A percentile compares a stretch with the other conserved stretches of the same genome.
Conservation (phyloP, 2,888 invertebrate genomes). For the Eucera pruinosa region DNA sequence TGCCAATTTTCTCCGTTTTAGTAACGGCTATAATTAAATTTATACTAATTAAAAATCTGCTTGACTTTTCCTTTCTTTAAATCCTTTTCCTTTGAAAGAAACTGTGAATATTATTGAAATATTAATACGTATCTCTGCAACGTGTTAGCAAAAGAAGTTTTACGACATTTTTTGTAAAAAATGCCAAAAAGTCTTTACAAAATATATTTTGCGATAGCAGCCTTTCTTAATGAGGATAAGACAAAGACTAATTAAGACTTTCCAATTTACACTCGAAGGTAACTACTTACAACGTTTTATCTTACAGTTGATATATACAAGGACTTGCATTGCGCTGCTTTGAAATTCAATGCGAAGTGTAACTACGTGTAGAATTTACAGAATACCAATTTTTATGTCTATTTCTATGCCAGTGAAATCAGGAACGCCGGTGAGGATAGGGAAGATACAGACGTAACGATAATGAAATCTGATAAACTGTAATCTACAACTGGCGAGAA, state of each 20-base stretch:
- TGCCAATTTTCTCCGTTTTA: too few relatives aligned
- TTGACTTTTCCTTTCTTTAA: too few relatives aligned
- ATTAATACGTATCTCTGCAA: too few relatives aligned
- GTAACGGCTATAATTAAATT: too few relatives aligned
- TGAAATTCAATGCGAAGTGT: constrained; percentile 20
- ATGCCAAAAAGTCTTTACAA: too few relatives aligned
- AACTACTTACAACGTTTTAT: neutral
- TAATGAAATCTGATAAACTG: constrained; percentile 31
- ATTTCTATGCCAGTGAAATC: constrained; percentile 34
- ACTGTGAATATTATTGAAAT: too few relatives aligned
- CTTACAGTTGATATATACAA: neutral
- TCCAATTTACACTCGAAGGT: constrained; percentile 20
- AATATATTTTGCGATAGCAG: too few relatives aligned
- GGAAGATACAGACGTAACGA: constrained; percentile 21
- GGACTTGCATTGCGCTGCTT: neutral
- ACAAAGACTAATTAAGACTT: constrained; percentile 38
- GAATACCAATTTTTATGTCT: neutral
- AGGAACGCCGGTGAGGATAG: constrained; percentile 2
- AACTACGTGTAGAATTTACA: neutral
- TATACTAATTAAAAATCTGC: too few relatives aligned
- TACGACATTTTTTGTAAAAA: too few relatives aligned
- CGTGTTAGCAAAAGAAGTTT: too few relatives aligned
- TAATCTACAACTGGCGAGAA: neutral
- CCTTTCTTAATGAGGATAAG: constrained; percentile 5
- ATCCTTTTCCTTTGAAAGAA: too few relatives aligned